These are phyloP conservation scores for Meganola albula DNA, from an alignment of 2,888 invertebrate species.

Conservation along the genomic window DNA sequence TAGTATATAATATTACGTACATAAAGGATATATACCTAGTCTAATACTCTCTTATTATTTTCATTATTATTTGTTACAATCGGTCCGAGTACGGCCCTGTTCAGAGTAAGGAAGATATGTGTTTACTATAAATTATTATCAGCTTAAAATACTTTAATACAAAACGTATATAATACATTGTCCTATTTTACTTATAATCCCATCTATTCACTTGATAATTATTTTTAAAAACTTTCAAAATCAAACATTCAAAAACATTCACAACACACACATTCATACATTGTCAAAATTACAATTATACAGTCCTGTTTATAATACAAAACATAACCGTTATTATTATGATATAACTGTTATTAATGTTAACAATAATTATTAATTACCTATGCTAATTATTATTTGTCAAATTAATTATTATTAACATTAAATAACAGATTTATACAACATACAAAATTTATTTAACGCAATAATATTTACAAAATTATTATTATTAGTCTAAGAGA, in stretches of 20 bases:
- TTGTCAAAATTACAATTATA: constrained; percentile 41
- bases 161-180: constrained; percentile 49
- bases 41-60: constrained; percentile 19
- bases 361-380: constrained; percentile 34
- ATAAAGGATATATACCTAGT: constrained; percentile 22
- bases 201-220: constrained; percentile 27
- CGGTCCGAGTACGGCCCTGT: constrained; percentile 14
- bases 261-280: constrained; percentile 39
- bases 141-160: constrained; percentile 47
- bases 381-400: constrained; percentile 12
- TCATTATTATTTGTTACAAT: constrained; percentile 26
- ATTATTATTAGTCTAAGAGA: too few species aligned
- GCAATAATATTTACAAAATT: constrained; percentile 55
- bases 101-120: constrained; percentile 35
- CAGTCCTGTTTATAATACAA: constrained; percentile 68
- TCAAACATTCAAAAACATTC: constrained; percentile 27
- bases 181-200: constrained; percentile 20
- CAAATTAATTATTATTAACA: constrained; percentile 42
- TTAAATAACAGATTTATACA: constrained; percentile 37
- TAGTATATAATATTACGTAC: too few species aligned
- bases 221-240: constrained; percentile 35
- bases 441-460: constrained; percentile 52
- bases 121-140: constrained; percentile 41
- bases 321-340: constrained; percentile 52
- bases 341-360: constrained; percentile 34